phyloP scores from a whole-genome alignment of 2,113 vertebrate genomes.

The Calcarius ornatus region DNA sequence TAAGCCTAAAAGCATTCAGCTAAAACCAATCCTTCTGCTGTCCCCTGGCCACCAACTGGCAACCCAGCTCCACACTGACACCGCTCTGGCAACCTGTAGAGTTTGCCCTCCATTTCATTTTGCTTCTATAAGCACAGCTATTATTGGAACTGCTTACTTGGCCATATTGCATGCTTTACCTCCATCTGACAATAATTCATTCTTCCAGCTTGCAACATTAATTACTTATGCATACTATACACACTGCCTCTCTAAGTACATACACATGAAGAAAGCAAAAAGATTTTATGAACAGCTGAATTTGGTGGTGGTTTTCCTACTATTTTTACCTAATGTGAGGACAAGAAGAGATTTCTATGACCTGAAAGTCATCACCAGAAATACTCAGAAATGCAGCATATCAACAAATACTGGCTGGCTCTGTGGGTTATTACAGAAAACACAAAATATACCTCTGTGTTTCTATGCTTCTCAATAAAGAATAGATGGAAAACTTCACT shows the following conservation, averaged over 20 bases:
- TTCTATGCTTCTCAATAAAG: background rate
- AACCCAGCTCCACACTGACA: conserved; percentile 6
- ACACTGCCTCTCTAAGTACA: background rate
- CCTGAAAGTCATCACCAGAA: background rate
- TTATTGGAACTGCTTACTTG: conserved; percentile 44
- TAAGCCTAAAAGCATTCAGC: conserved; percentile 2
- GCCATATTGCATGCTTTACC: conserved; percentile 17
- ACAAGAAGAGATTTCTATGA: background rate
- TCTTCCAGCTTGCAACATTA: conserved; percentile 21
- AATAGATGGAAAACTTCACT: background rate
- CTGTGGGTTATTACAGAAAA: background rate
- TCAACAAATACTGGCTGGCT: background rate
- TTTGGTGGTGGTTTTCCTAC: background rate
- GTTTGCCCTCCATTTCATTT: conserved; percentile 17
- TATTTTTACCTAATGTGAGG: background rate
- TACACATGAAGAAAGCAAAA: background rate
- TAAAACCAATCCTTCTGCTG: conserved; percentile 42
- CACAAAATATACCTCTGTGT: background rate
- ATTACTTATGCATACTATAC: background rate
- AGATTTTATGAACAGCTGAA: background rate
- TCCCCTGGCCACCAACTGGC: conserved; percentile 21
- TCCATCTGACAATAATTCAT: conserved; percentile 39
- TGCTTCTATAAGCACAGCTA: conserved; percentile 34
- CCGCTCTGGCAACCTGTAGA: conserved; percentile 31
- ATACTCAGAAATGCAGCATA: background rate